Conservation (phyloP, 1,140 invertebrate species). For the Probaryconus sp. region DNA sequence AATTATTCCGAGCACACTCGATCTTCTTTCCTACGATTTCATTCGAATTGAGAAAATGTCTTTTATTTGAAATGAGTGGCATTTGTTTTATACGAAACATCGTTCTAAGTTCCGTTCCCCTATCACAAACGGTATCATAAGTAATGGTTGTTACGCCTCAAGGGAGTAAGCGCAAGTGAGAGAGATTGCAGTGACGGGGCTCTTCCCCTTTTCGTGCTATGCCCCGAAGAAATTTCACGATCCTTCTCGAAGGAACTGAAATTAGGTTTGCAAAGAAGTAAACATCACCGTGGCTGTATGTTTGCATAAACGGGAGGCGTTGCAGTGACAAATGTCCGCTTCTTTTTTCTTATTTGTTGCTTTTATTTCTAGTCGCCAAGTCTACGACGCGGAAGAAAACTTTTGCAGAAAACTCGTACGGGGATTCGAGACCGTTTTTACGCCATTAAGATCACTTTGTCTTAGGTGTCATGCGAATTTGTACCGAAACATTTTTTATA, state of each 20-base stretch:
- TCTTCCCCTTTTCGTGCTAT: conserved; percentile 33
- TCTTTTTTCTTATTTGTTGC: conserved; percentile 55
- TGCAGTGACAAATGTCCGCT: conserved; percentile 74
- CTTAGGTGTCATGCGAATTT: conserved; percentile 51
- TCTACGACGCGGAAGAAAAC: conserved; percentile 19
- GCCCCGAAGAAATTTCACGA: conserved; percentile 66
- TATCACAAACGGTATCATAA: conserved; percentile 64
- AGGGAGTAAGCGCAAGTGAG: conserved; percentile 51
- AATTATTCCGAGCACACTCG: conserved; percentile 44
- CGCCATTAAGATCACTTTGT: conserved; percentile 72
- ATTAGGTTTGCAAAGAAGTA: conserved; percentile 77
- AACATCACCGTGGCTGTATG: conserved; percentile 73
- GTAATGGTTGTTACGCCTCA: conserved; percentile 62
- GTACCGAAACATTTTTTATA: conserved; percentile 11
- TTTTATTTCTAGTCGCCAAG: conserved; percentile 46
- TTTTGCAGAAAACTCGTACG: too few relatives aligned
- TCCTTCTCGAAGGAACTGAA: conserved; percentile 68
- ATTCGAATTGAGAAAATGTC: conserved; percentile 49
- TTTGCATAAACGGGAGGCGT: conserved; percentile 76
- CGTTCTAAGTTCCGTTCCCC: conserved; percentile 58
- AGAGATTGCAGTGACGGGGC: conserved; percentile 52
- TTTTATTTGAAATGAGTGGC: conserved; percentile 50
- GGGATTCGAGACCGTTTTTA: conserved; percentile 67
- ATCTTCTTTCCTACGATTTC: conserved; percentile 40
- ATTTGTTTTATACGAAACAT: conserved; percentile 61